Conservation (phyloP, 2,888 invertebrate genomes). For the Diarsia dahlii region DNA sequence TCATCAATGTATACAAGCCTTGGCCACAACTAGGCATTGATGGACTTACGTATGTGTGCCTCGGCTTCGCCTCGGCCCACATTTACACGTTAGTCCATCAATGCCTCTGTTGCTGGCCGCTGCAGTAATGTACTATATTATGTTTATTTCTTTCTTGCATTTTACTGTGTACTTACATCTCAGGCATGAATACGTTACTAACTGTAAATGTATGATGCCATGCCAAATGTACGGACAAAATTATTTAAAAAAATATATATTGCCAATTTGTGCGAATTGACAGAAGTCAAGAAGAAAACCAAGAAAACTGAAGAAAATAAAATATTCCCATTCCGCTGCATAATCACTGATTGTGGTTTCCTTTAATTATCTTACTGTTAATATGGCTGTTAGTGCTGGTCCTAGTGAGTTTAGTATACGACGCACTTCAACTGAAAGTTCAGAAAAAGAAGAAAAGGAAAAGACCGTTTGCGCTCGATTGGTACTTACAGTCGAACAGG, state of each 20-base stretch:
- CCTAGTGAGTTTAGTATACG: not conserved
- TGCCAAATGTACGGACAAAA: not conserved
- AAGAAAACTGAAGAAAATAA: not conserved
- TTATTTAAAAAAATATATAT: not conserved
- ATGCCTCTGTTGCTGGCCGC: too few species aligned
- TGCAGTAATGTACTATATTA: too few species aligned
- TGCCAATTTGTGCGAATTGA: not conserved
- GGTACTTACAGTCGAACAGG: conserved; percentile 80
- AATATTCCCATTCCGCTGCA: not conserved
- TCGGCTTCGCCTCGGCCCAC: too few species aligned
- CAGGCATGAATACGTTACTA: not conserved
- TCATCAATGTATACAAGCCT: too few species aligned
- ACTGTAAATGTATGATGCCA: not conserved
- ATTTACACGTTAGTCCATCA: too few species aligned
- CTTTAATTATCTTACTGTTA: not conserved
- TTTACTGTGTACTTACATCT: not conserved
- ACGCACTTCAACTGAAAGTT: conserved; percentile 61
- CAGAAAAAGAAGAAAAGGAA: conserved; percentile 74
- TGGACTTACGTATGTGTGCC: too few species aligned
- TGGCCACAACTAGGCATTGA: too few species aligned
- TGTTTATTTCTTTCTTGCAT: not conserved
- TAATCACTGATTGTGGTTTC: too few species aligned
- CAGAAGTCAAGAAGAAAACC: not conserved
- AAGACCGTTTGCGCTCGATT: conserved; percentile 79
- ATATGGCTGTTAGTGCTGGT: not conserved